Base-by-base conservation (phyloP, 2,797 vertebrate genomes). In the Argya squamiceps region DNA sequence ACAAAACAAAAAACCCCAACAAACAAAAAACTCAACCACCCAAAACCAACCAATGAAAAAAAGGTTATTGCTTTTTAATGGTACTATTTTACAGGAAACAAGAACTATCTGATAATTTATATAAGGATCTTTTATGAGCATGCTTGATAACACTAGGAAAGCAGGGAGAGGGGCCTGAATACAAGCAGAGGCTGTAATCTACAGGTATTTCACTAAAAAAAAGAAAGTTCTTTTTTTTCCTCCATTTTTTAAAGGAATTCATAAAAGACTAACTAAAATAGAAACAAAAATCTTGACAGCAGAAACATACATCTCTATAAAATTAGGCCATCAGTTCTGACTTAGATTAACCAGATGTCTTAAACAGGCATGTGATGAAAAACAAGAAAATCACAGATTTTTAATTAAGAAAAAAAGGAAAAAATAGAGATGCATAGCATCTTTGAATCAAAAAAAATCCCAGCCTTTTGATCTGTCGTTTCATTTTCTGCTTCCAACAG, bases 261-360 rank as follows among this genome's bases (percentile, higher is more conserved):
- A 65, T 50, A 89, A 84, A 73, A 89, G 4, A 16, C 12, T 44
- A 60, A 71, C 23, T 46, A 41, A 92, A 94, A 44, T 68, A 81
- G 84, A 76, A 96, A 89, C 41, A 89, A 94, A 95, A 97, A 84
- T 92, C 76, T 81, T 83, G 56, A 62, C 69, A 95, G 79, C 88
- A 93, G 68, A 92, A 96, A 92, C 56, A 82, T 70, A 44, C 43
- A 85, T 21, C 37, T 93, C 47, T 89, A 30, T 90, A 92, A 95
- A 96, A 97, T 92, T 74, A 96, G 89, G 74, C 84, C 62, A 67
- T 73, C 55, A 60, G 65, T 92, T 85, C 34, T 81, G 60, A 89
- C 93, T 94, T 78, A 75, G 91, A 89, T 82, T 91, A 95, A 83
- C n/a, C 76, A 95, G 81, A 84, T 65, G 15, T 34, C 79, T 97